phyloP scores from a whole-genome alignment of 2,113 vertebrate species.

The Phoxinus phoxinus region DNA sequence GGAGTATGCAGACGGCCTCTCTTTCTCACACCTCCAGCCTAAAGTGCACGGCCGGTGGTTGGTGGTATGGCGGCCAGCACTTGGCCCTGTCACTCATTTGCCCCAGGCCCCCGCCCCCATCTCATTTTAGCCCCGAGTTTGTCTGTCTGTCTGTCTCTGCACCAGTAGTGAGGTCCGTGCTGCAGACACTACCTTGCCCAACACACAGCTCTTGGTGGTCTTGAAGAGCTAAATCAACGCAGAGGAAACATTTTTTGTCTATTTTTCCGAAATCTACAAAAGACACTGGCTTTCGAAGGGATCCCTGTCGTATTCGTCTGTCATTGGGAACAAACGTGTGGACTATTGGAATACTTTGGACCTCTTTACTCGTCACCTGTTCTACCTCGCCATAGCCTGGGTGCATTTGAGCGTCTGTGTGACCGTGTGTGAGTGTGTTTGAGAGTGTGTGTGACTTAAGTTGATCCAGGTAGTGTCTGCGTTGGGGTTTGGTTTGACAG shows the following conservation, averaged over 20 bases:
- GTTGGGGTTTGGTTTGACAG: conserved; percentile 33
- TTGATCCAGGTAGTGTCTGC: conserved; percentile 57
- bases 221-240: conserved; percentile 55
- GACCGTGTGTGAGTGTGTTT: conserved; percentile 50
- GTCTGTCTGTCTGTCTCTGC: conserved; percentile 75
- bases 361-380: conserved; percentile 56
- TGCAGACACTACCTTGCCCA: conserved; percentile 68
- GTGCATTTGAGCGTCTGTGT: conserved; percentile 43
- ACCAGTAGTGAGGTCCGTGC: conserved; percentile 74
- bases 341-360: conserved; percentile 70
- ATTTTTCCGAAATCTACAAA: conserved; percentile 45
- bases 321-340: conserved; percentile 67
- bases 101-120: conserved; percentile 67
- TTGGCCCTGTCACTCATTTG: conserved; percentile 79
- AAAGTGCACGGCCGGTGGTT: conserved; percentile 69
- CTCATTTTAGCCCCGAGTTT: conserved; percentile 77
- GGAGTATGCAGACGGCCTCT: conserved; percentile 54
- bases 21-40: conserved; percentile 50
- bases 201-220: conserved; percentile 66
- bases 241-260: conserved; percentile 47
- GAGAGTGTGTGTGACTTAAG: conserved; percentile 51
- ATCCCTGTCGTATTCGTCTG: conserved; percentile 56
- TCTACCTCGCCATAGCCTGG: conserved; percentile 51
- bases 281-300: conserved; percentile 59
- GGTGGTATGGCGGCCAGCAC: conserved; percentile 69